phyloP scores from a whole-genome alignment of 2,888 invertebrate species.

The Lithosia quadra region DNA sequence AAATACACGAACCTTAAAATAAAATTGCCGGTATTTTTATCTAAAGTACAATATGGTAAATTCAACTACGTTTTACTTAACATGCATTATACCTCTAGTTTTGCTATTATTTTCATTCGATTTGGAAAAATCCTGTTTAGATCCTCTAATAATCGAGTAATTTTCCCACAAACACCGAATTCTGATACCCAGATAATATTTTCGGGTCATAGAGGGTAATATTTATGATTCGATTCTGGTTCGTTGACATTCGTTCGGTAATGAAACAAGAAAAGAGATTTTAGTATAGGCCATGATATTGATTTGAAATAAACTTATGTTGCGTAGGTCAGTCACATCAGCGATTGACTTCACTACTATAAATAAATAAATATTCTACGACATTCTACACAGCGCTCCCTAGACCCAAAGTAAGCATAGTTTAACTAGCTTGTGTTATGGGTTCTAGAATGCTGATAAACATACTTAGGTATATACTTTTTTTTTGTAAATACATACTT shows the following conservation, averaged over 20 bases:
- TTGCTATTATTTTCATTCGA: conserved; percentile 44
- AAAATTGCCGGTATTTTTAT: conserved; percentile 64
- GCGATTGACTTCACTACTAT: not conserved
- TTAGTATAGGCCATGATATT: conserved; percentile 1
- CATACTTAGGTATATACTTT: no score
- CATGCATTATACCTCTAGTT: conserved; percentile 50
- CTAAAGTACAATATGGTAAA: conserved; percentile 68
- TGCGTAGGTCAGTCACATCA: not conserved
- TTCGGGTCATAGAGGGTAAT: conserved; percentile 13
- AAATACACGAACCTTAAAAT: conserved; percentile 62
- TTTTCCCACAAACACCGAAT: conserved; percentile 20
- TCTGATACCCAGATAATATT: conserved; percentile 6
- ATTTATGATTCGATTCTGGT: conserved; percentile 19
- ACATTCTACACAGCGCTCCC: no score
- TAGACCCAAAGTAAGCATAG: no score
- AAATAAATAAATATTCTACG: no score
- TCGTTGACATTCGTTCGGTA: conserved; percentile 5
- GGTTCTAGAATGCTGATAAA: no score
- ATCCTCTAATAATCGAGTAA: conserved; percentile 30
- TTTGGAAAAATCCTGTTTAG: conserved; percentile 31
- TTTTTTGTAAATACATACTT: no score
- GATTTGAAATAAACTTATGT: no score
- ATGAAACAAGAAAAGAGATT: not conserved
- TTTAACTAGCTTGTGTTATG: no score
- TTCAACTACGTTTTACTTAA: conserved; percentile 63